phyloP scores from a whole-genome alignment of 2,797 vertebrate genomes.

The Buphagus erythrorhynchus region DNA sequence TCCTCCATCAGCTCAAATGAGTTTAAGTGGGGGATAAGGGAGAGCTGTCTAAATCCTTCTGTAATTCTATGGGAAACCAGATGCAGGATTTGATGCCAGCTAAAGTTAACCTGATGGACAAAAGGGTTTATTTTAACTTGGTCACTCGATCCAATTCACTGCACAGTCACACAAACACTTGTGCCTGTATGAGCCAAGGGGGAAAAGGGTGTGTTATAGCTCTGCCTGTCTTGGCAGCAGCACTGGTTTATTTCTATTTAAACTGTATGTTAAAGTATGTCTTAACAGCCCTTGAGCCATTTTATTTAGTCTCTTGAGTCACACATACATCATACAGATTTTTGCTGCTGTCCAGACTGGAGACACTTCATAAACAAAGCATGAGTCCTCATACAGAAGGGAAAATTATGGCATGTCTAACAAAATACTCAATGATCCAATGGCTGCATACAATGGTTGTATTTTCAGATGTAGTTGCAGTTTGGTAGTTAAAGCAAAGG shows the following conservation, averaged over 20 bases:
- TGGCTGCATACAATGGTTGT: not conserved
- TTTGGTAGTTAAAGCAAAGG: not conserved
- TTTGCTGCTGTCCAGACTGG: constrained; percentile 49
- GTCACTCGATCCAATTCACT: constrained; percentile 30
- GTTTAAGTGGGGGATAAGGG: not conserved
- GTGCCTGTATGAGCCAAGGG: not conserved
- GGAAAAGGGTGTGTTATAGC: constrained; percentile 47
- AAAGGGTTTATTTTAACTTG: constrained; percentile 59
- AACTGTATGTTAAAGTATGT: constrained; percentile 34
- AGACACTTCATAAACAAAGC: constrained; percentile 50
- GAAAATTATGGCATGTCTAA: not conserved
- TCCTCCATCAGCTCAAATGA: not conserved
- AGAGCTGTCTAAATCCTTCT: not conserved
- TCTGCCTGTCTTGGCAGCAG: constrained; percentile 51
- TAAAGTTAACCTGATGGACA: constrained; percentile 26
- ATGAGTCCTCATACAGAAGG: not conserved
- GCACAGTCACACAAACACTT: constrained; percentile 49
- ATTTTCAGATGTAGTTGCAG: not conserved
- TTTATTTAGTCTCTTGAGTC: constrained; percentile 63
- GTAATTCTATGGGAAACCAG: not conserved
- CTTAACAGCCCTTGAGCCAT: constrained; percentile 39
- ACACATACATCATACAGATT: constrained; percentile 27
- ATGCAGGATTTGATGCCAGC: not conserved
- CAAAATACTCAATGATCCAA: not conserved
- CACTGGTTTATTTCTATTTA: constrained; percentile 57